These are phyloP conservation scores for Sylvicola fuscatus DNA, from an alignment of 2,888 invertebrate species.

Conservation along the genomic window DNA sequence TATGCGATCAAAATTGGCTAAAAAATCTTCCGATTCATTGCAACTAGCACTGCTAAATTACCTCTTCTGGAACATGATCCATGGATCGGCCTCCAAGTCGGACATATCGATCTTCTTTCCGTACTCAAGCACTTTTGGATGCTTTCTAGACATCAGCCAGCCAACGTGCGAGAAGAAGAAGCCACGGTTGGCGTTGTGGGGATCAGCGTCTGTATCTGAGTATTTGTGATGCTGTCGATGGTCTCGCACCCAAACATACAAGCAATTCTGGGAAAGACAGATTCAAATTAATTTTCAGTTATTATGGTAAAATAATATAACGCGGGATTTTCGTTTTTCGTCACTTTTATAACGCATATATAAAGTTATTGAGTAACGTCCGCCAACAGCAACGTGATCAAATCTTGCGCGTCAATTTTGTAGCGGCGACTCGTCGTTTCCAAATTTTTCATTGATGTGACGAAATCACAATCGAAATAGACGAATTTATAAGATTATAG, in stretches of 20 bases:
- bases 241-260: conserved; percentile 60
- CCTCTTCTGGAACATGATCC: conserved; percentile 67
- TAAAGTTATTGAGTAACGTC: too few species aligned
- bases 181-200: conserved; percentile 58
- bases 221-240: conserved; percentile 68
- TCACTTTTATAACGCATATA: too few species aligned
- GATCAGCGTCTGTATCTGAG: conserved; percentile 51
- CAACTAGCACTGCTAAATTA: conserved; percentile 15
- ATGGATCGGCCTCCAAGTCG: conserved; percentile 58
- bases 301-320: too few species aligned
- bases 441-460: too few species aligned
- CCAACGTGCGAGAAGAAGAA: conserved; percentile 81
- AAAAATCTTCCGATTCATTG: too few species aligned
- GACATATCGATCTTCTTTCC: conserved; percentile 64
- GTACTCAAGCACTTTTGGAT: conserved; percentile 58
- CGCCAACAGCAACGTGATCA: too few species aligned
- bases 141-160: conserved; percentile 63
- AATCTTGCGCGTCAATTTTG: too few species aligned
- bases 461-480: too few species aligned
- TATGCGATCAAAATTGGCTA: too few species aligned
- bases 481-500: too few species aligned
- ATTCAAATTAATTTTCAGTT: neutral
- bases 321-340: too few species aligned
- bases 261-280: conserved; percentile 34
- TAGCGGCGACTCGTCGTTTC: too few species aligned